A percentile compares a stretch with the other conserved stretches of the same genome.
Conservation (phyloP, 2,113 vertebrate genomes). For the Dicentrarchus labrax region DNA sequence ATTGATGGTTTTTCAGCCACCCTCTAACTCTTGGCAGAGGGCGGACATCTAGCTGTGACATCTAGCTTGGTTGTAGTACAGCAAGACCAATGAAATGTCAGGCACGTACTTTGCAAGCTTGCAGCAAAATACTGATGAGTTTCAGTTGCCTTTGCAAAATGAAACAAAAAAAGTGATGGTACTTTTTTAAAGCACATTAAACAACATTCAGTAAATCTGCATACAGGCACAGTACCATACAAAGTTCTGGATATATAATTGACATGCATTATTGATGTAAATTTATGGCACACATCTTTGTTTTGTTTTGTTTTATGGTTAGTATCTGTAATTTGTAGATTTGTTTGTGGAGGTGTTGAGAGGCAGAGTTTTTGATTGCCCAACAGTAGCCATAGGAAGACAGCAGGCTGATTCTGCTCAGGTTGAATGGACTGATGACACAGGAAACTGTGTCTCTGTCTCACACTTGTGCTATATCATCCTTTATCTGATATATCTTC, state of each 20-base stretch:
- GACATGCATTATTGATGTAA: not conserved
- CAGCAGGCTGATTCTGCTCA: constrained; percentile 16
- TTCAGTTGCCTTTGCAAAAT: not conserved
- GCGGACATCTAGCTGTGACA: constrained; percentile 24
- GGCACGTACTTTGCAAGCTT: constrained; percentile 4
- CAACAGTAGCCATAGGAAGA: not conserved
- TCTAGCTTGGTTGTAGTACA: not conserved
- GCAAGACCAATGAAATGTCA: constrained; percentile 17
- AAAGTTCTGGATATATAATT: not conserved
- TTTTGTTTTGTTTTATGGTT: not conserved
- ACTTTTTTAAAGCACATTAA: not conserved
- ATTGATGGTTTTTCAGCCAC: constrained; percentile 36
- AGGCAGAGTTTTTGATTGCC: constrained; percentile 1
- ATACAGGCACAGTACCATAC: not conserved
- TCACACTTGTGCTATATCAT: not conserved
- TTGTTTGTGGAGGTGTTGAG: constrained; percentile 3
- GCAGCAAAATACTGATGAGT: constrained; percentile 7
- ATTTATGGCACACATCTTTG: not conserved
- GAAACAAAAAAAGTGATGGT: not conserved
- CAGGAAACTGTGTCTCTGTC: constrained; percentile 29
- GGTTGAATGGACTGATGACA: constrained; percentile 39
- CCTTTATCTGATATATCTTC: constrained; percentile 37
- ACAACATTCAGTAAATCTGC: not conserved
- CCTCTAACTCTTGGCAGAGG: constrained; percentile 13
- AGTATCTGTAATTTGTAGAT: not conserved